A percentile compares a stretch with the other conserved stretches of the same genome.
Conservation (phyloP, 1,140 invertebrate genomes). For the Apis laboriosa region DNA sequence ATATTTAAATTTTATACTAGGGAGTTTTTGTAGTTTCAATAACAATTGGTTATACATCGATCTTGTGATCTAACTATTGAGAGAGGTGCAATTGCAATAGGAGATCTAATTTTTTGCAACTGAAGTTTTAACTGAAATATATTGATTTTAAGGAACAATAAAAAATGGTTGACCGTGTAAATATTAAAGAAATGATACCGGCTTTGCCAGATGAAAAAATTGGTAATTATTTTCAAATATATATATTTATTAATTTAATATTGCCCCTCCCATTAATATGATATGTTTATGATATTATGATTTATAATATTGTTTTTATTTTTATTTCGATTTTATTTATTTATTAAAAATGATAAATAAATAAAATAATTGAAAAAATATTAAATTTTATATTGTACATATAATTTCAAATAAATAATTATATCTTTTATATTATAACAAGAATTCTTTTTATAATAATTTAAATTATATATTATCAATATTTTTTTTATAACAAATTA, state of each 20-base stretch:
- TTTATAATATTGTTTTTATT: conserved; percentile 14
- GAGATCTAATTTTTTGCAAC: neutral
- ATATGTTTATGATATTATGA: conserved; percentile 34
- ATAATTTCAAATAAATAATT: neutral
- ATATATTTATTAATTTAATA: conserved; percentile 51
- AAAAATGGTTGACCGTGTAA: conserved; percentile 79
- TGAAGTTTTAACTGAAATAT: conserved; percentile 4
- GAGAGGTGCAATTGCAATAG: neutral
- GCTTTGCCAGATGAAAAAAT: conserved; percentile 90
- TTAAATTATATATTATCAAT: neutral
- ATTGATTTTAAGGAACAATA: neutral
- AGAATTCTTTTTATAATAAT: neutral
- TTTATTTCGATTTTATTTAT: neutral
- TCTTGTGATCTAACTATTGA: conserved; percentile 72
- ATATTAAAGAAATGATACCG: conserved; percentile 88
- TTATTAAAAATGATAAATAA: neutral
- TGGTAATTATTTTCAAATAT: conserved; percentile 81
- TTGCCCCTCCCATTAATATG: conserved; percentile 71
- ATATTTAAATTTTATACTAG: conserved; percentile 4
- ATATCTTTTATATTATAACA: neutral
- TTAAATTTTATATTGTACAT: neutral
- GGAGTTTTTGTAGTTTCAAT: neutral
- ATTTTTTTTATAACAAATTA: neutral
- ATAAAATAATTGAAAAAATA: neutral
- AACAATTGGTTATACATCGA: conserved; percentile 38